A percentile compares a stretch with the other conserved stretches of the same genome.
phyloP scores from a whole-genome alignment of 2,797 vertebrate genomes.

The Artibeus lituratus region DNA sequence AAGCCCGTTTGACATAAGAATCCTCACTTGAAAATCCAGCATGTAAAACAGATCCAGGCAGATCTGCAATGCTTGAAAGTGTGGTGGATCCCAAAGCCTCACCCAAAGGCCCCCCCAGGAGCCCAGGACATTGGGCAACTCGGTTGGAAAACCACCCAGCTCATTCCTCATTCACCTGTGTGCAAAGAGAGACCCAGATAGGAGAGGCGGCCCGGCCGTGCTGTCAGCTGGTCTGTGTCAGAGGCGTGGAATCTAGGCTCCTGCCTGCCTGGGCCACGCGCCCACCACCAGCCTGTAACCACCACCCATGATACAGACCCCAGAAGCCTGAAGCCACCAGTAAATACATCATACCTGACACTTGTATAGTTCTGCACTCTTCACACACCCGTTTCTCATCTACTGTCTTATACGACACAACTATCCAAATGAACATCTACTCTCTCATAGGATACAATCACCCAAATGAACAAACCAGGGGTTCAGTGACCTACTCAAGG shows the following conservation, averaged over 20 bases:
- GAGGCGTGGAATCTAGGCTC: too few relatives aligned
- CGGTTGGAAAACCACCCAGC: not conserved
- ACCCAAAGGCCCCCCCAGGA: not conserved
- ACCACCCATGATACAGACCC: not conserved
- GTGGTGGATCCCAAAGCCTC: not conserved
- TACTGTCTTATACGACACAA: not conserved
- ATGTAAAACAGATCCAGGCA: not conserved
- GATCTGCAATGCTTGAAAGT: not conserved
- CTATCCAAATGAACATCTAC: not conserved
- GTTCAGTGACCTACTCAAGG: not conserved
- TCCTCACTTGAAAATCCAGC: not conserved
- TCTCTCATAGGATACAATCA: not conserved
- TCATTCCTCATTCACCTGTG: not conserved
- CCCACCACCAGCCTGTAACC: not conserved
- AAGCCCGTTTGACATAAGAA: not conserved
- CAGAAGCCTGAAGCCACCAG: not conserved
- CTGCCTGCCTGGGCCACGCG: rapidly evolving
- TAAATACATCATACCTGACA: not conserved
- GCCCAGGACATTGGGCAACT: not conserved
- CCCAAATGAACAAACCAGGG: not conserved
- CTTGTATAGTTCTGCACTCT: not conserved
- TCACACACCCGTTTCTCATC: not conserved
- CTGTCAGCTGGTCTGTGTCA: not conserved
- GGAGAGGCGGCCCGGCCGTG: not conserved
- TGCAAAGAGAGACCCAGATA: not conserved